Conservation (phyloP, 2,113 vertebrate genomes). For the Oplegnathus fasciatus region DNA sequence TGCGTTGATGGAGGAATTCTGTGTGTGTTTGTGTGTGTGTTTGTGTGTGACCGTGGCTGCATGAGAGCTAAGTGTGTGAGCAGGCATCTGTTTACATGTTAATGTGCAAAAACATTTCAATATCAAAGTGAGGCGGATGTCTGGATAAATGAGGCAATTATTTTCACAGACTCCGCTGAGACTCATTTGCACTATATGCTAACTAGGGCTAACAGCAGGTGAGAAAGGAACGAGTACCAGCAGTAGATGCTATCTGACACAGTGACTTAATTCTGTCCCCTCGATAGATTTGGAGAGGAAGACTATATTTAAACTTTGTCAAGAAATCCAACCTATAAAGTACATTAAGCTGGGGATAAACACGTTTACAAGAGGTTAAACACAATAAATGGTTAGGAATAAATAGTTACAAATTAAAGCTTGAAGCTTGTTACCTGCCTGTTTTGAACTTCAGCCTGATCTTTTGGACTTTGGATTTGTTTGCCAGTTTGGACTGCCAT, state of each 20-base stretch:
- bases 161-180: constrained; percentile 48
- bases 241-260: constrained; percentile 29
- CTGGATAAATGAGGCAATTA: constrained; percentile 67
- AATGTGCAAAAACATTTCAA: constrained; percentile 52
- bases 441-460: no score
- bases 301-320: not conserved
- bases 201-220: constrained; percentile 58
- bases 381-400: not conserved
- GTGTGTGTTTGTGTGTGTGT: not conserved
- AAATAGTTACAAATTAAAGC: not conserved
- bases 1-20: not conserved
- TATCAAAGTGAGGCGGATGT: constrained; percentile 60
- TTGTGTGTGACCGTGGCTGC: not conserved
- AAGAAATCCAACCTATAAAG: not conserved
- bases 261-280: not conserved
- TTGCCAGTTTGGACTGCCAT: no score
- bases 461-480: no score
- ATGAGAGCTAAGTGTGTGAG: constrained; percentile 17
- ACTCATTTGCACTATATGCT: constrained; percentile 64
- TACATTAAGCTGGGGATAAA: not conserved
- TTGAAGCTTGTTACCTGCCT: no score
- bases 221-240: constrained; percentile 29
- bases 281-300: not conserved
- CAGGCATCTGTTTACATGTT: constrained; percentile 56
- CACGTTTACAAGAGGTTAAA: constrained; percentile 3